Evolutionary conservation across 2,888 invertebrate species (phyloP).

Genomic region (Clunio marinus): DNA sequence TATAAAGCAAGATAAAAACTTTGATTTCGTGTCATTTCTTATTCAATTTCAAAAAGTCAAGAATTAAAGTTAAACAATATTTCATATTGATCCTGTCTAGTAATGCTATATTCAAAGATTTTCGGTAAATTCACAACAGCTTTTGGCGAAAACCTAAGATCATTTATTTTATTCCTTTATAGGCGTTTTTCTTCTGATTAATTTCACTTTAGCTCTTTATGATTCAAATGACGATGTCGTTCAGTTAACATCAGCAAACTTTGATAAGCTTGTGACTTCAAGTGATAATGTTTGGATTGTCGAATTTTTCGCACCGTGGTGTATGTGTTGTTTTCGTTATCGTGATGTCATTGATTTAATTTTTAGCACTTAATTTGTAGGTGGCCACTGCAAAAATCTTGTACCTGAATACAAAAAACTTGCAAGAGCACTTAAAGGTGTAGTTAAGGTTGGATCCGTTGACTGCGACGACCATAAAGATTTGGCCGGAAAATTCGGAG

Average conservation of each 20-base stretch:
- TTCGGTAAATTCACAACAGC: conserved; percentile 31
- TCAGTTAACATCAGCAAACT: conserved; percentile 81
- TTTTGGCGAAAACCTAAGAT: not conserved
- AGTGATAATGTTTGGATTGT: conserved; percentile 90
- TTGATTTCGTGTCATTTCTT: not conserved
- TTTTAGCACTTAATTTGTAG: not conserved
- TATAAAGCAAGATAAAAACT: conserved; percentile 3
- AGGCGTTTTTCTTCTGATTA: conserved; percentile 39
- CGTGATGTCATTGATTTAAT: not conserved
- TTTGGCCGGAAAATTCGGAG: conserved; percentile 72
- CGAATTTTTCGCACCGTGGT: conserved; percentile 97
- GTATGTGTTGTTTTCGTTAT: conserved; percentile 49
- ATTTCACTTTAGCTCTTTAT: conserved; percentile 55
- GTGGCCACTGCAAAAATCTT: conserved; percentile 79
- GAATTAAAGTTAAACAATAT: not conserved
- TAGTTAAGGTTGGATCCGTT: conserved; percentile 90
- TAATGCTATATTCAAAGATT: conserved; percentile 32
- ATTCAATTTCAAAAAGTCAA: not conserved
- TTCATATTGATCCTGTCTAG: not conserved
- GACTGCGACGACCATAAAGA: conserved; percentile 87
- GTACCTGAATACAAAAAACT: conserved; percentile 93
- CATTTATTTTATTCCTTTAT: not conserved
- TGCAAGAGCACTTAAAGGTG: conserved; percentile 88
- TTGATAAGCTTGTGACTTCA: conserved; percentile 75
- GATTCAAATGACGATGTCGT: conserved; percentile 72